Conservation (phyloP, 1,140 invertebrate genomes). For the Meloidogyne chitwoodi region DNA sequence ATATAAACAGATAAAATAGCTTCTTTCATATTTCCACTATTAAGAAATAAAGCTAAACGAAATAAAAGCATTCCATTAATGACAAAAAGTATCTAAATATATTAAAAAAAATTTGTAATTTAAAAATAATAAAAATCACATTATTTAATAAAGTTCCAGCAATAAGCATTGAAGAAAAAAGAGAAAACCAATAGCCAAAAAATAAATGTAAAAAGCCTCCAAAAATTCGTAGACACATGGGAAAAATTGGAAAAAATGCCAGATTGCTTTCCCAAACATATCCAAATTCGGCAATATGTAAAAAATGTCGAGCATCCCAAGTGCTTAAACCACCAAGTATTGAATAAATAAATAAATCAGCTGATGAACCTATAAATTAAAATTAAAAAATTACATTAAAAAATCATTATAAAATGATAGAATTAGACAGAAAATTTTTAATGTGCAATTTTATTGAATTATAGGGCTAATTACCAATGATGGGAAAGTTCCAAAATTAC, state of each 20-base stretch:
- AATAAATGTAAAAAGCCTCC: conserved; percentile 21
- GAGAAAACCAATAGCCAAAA: conserved; percentile 10
- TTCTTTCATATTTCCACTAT: conserved; percentile 40
- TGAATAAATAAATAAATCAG: conserved; percentile 26
- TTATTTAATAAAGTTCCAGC: conserved; percentile 43
- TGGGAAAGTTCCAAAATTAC: no score
- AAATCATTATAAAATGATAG: not conserved
- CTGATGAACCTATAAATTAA: not conserved
- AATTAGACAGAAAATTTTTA: not conserved
- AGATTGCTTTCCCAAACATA: conserved; percentile 43
- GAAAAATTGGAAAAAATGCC: conserved; percentile 47
- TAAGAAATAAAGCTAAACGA: conserved; percentile 25
- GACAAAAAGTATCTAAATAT: conserved; percentile 38
- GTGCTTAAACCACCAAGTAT: conserved; percentile 31
- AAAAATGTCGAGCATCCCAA: conserved; percentile 48
- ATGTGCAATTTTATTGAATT: no score
- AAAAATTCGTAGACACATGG: conserved; percentile 28
- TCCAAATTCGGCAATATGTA: conserved; percentile 50
- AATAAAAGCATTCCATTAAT: conserved; percentile 42
- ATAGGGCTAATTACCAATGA: no score
- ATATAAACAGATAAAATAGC: conserved; percentile 40
- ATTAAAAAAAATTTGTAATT: not conserved
- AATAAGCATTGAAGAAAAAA: conserved; percentile 42
- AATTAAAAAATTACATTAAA: not conserved
- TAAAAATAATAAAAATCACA: conserved; percentile 13